These are phyloP conservation scores for Sebastes elongatus DNA, from an alignment of 2,797 vertebrate species.

Conservation along the genomic window DNA sequence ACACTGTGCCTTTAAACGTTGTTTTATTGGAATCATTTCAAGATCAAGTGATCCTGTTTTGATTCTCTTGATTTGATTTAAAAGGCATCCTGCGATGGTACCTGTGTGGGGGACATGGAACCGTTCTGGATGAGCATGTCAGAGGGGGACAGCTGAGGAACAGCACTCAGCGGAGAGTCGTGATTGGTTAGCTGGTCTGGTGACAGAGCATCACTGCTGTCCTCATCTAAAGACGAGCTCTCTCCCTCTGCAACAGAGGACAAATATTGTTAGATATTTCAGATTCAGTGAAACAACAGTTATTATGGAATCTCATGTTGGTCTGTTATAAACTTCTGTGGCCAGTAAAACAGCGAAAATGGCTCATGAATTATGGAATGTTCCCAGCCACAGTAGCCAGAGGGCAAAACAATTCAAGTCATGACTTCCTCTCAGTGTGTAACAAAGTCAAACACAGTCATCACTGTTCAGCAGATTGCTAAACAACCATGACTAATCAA, in stretches of 20 bases:
- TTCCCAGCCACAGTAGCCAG: no score
- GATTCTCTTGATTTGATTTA: background rate
- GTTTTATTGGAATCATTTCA: background rate
- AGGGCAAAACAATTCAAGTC: background rate
- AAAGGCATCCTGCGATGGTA: slow-evolving; percentile 9
- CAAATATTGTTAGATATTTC: background rate
- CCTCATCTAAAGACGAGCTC: slow-evolving; percentile 95
- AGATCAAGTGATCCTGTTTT: background rate
- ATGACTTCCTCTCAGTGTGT: background rate
- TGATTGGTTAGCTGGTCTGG: slow-evolving; percentile 95
- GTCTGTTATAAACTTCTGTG: background rate
- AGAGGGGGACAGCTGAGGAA: slow-evolving; percentile 86
- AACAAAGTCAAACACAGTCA: background rate
- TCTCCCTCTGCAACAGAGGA: slow-evolving; percentile 81
- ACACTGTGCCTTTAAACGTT: background rate
- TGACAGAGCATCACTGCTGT: slow-evolving; percentile 96
- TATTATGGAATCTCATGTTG: background rate
- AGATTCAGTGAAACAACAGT: background rate
- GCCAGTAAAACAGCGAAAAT: background rate
- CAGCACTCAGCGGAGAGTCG: slow-evolving; percentile 89
- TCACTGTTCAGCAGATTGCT: slow-evolving; percentile 8
- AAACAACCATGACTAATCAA: slow-evolving; percentile 13
- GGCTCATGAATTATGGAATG: background rate
- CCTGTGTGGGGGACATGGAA: slow-evolving; percentile 79
- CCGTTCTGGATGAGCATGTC: slow-evolving; percentile 73